Evolutionary conservation across 2,888 invertebrate genomes (phyloP).

Genomic region (Pheosia tremula): DNA sequence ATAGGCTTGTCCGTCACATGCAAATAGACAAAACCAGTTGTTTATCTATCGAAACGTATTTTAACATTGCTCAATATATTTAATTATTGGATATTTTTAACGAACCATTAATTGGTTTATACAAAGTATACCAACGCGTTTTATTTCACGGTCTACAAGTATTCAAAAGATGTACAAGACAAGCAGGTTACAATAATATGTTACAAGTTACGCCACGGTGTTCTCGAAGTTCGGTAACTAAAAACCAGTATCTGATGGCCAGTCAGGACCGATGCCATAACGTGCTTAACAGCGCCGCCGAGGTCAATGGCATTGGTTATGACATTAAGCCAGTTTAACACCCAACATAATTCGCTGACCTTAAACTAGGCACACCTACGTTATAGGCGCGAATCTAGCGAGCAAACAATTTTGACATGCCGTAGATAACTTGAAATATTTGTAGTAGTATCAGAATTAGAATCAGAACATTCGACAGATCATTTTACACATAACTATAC

Average conservation of each 20-base stretch:
- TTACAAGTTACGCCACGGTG: not conserved
- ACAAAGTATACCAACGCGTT: not conserved
- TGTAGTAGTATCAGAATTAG: too few species aligned
- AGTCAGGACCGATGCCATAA: not conserved
- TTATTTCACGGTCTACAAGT: constrained; percentile 2
- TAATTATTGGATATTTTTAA: not conserved
- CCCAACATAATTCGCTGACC: too few species aligned
- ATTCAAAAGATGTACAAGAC: not conserved
- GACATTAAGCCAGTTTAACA: not conserved
- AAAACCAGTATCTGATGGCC: constrained; percentile 1
- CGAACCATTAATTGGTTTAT: not conserved
- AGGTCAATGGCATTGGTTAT: not conserved
- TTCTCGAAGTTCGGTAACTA: not conserved
- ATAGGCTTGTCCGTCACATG: not conserved
- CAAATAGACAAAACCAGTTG: not conserved
- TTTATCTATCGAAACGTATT: not conserved
- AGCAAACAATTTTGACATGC: too few species aligned
- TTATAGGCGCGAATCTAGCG: too few species aligned
- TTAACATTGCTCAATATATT: not conserved
- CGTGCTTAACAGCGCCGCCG: not conserved
- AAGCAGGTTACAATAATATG: too few species aligned
- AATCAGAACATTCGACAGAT: too few species aligned
- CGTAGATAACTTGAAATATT: too few species aligned
- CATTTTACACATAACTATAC: too few species aligned
- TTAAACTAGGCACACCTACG: too few species aligned